Evolutionary conservation across 2,113 vertebrate genomes (phyloP), one percentile per base, ranked within the genome.

Genomic region (Dendrocopos noguchii): DNA sequence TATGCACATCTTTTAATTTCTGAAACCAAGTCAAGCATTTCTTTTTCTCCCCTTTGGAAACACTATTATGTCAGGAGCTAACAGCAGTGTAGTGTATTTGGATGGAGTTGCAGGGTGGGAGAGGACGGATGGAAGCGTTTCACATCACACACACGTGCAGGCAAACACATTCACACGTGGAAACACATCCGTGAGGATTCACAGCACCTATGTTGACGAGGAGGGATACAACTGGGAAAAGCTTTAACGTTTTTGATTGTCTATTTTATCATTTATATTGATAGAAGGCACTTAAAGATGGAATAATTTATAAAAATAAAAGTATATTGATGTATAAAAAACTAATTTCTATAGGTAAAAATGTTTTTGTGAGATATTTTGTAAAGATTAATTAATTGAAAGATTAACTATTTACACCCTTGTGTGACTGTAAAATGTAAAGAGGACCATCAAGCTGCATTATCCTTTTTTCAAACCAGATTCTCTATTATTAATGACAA

Each of bases 221-320:
- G 97, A 95, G 95, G 97, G 90, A 96, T 96, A 97, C 94, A 96
- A 97, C 97, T 98, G 95, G 90, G 94, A 93, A 97, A 97, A 97
- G 97, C 97, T 97, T 97, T 97, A 97, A 94, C 92, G 94, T 96
- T 97, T 96, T 97, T 92, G 91, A 96, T 97, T 97, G 95, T 98
- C 98, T 98, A 98, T 99, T 99, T 99, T 99, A 98, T 98, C 98
- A 98, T 98, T 98, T 98, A 97, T 98, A 98, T 97, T 96, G 96
- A 98, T 95, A 98, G 97, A 98, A 98, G 98, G 98, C 98, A 98
- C 97, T 98, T 98, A 98, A 98, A 98, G 98, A 98, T 97, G 98
- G 97, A 97, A 97, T 98, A 98, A 98, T 98, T 98, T 98, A 98
- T 98, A 98, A 98, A 98, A 97, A 98, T 97, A 97, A 97, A 97